Base-by-base conservation (phyloP, 2,797 vertebrate genomes). In the Oreochromis grahami region DNA sequence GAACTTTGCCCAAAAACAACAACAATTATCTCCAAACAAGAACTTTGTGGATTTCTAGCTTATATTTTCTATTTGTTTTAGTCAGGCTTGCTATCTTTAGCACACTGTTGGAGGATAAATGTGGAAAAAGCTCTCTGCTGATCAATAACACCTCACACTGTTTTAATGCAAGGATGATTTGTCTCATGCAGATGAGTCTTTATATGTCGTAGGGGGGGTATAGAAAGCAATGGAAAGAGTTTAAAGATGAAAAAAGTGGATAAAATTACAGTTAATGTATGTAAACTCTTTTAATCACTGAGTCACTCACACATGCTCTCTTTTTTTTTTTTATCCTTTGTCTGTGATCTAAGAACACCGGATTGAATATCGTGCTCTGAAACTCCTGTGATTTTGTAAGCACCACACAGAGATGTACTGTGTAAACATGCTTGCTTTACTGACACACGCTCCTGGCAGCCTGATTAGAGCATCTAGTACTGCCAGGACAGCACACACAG, bases 381-480 rank as follows among this genome's bases (percentile, higher is more conserved):
- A 79, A 48, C 38, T 68, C 7, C 24, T 77, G 13, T 60, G 50
- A 83, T 76, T 77, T 32, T 38, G 56, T 19, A 19, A 58, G 58
- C 17, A 6, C 45, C 79, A 86, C 63, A 74, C 41, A 78, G 60
- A 86, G 68, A 88, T 58, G 60, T 6, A 60, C 70, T 34, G 45
- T 79, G 65, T 74, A 80, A 86, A 90, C 81, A 83, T 6, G 9
- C 82, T 77, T 87, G 65, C 29, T 74, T 84, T 80, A 81, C 77
- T 87, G 84, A 90, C 79, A 84, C 79, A 50, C 5, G 17, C 86
- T 90, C 48, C 88, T 88, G 79, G 83, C 85, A 91, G 81, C 55
- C 45, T 89, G 90, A 93, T 92, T 90, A 88, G 82, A 91, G 87
- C 52, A 70, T 87, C 29, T 12, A 74, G 70, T 88, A 72, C 83